Percentiles rank a stretch among this genome's conserved stretches.
Conservation (phyloP, 1,140 invertebrate genomes). For the Manduca sexta region DNA sequence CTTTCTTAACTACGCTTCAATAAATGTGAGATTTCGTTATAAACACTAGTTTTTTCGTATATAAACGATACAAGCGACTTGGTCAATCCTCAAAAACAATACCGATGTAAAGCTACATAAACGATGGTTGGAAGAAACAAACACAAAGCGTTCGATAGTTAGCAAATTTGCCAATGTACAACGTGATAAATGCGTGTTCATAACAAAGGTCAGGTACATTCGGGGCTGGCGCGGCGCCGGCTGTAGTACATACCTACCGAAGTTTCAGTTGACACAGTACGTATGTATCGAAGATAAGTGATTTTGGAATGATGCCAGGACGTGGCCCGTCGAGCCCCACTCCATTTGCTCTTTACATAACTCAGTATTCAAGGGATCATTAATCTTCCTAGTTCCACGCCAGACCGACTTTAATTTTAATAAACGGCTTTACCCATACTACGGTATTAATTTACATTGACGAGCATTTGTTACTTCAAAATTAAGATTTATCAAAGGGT, state of each 20-base stretch:
- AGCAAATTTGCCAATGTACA: too few species aligned
- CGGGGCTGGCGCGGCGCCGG: not conserved
- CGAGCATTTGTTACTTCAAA: constrained; percentile 29
- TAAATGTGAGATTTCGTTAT: too few species aligned
- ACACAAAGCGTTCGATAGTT: too few species aligned
- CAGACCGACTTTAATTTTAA: constrained; percentile 69
- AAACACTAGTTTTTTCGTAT: too few species aligned
- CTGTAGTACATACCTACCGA: not conserved
- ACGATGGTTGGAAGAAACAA: too few species aligned
- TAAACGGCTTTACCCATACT: constrained; percentile 61
- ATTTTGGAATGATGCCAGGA: constrained; percentile 67
- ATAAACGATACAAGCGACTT: too few species aligned
- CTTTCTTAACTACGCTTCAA: too few species aligned
- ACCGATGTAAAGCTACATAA: too few species aligned
- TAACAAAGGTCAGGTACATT: too few species aligned
- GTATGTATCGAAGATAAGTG: constrained; percentile 49
- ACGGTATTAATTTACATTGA: constrained; percentile 60
- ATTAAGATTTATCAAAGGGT: constrained; percentile 23
- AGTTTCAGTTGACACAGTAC: constrained; percentile 29
- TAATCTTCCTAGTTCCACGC: constrained; percentile 70
- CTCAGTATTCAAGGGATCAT: constrained; percentile 68
- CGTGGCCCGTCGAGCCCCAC: constrained; percentile 53
- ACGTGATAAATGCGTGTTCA: too few species aligned
- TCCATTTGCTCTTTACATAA: constrained; percentile 71
- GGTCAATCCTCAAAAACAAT: too few species aligned